Evolutionary conservation across 2,113 vertebrate genomes (phyloP).

Genomic region (Leuciscus idus): DNA sequence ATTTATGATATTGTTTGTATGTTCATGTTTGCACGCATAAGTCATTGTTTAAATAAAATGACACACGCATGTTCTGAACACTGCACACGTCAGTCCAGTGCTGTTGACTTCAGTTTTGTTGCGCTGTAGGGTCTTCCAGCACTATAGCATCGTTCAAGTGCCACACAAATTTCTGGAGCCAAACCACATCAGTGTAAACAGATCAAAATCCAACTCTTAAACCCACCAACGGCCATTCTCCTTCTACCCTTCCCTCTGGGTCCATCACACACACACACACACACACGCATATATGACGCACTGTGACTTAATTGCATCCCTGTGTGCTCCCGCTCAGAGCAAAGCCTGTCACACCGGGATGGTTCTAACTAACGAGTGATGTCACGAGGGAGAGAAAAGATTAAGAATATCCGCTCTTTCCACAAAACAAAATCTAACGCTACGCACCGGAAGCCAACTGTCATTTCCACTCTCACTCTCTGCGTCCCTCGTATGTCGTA

Average conservation of each 20-base stretch:
- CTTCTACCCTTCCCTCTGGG: conserved; percentile 1
- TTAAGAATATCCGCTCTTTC: background rate
- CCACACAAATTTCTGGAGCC: background rate
- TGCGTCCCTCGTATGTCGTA: background rate
- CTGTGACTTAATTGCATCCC: background rate
- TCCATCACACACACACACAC: background rate
- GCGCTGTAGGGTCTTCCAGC: background rate
- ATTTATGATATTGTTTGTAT: background rate
- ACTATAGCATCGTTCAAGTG: background rate
- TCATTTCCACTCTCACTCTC: conserved; percentile 9
- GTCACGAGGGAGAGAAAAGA: conserved; percentile 26
- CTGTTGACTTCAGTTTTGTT: background rate
- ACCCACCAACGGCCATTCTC: background rate
- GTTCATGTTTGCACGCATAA: background rate
- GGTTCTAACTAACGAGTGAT: background rate
- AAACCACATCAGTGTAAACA: conserved; percentile 3
- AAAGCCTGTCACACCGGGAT: background rate
- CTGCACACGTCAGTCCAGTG: background rate
- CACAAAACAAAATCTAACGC: background rate
- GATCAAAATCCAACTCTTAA: background rate
- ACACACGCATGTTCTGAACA: background rate
- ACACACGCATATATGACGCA: background rate
- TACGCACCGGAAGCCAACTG: background rate
- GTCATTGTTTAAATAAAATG: background rate
- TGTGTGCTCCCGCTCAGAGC: background rate